Evolutionary conservation across 1,140 invertebrate genomes (phyloP).

Genomic region (Laodelphax striatellus): DNA sequence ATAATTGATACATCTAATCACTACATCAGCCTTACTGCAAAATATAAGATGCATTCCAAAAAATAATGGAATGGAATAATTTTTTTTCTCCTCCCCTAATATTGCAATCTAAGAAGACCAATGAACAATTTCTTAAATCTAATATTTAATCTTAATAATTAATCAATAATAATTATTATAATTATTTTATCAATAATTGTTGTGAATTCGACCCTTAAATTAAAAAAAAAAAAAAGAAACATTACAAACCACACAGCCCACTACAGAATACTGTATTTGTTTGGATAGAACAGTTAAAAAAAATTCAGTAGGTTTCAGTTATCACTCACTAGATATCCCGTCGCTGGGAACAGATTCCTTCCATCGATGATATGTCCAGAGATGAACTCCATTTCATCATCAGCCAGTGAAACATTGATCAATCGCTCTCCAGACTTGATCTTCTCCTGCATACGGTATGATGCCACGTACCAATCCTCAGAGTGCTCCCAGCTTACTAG

Average conservation of each 20-base stretch:
- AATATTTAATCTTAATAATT: too few relatives aligned
- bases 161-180: too few relatives aligned
- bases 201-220: too few relatives aligned
- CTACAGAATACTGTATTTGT: too few relatives aligned
- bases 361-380: conserved; percentile 80
- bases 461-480: conserved; percentile 53
- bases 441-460: conserved; percentile 45
- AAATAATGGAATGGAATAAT: too few relatives aligned
- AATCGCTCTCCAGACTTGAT: conserved; percentile 49
- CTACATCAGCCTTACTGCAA: neutral
- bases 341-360: conserved; percentile 78
- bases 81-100: too few relatives aligned
- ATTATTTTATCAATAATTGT: neutral
- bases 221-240: too few relatives aligned
- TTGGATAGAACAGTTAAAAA: too few relatives aligned
- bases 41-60: neutral
- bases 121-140: too few relatives aligned
- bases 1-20: neutral
- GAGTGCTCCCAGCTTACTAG: conserved; percentile 85
- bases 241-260: too few relatives aligned
- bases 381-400: conserved; percentile 64
- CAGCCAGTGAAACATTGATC: conserved; percentile 44
- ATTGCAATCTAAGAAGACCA: too few relatives aligned
- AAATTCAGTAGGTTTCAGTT: too few relatives aligned
- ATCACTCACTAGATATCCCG: conserved; percentile 58